These are phyloP conservation scores for Eumerus sabulonum DNA, from an alignment of 2,888 invertebrate genomes.

Conservation along the genomic window DNA sequence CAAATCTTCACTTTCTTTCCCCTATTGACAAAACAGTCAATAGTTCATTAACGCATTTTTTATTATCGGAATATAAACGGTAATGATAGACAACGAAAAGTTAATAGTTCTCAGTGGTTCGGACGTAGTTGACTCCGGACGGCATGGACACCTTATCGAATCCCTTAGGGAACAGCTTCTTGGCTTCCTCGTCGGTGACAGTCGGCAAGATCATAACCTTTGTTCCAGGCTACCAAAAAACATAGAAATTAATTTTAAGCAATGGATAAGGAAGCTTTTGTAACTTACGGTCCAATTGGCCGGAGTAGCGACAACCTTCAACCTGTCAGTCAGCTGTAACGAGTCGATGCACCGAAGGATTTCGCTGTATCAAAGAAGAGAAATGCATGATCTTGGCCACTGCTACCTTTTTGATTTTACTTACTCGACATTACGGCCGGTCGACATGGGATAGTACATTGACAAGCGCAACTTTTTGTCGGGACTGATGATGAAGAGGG, in stretches of 20 bases:
- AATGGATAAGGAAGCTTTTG: background rate
- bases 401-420: constrained; percentile 73
- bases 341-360: constrained; percentile 91
- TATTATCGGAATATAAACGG: no score
- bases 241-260: background rate
- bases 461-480: constrained; percentile 88
- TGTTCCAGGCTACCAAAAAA: constrained; percentile 81
- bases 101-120: constrained; percentile 85
- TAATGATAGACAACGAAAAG: no score
- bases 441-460: constrained; percentile 91
- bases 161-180: constrained; percentile 85
- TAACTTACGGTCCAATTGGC: constrained; percentile 89
- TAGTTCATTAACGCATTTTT: background rate
- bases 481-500: constrained; percentile 90
- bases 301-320: constrained; percentile 89
- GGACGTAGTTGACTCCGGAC: constrained; percentile 87
- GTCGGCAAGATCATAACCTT: constrained; percentile 90
- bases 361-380: constrained; percentile 81
- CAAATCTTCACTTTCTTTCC: no score
- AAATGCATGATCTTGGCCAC: no score
- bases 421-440: constrained; percentile 92
- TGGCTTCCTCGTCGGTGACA: constrained; percentile 84
- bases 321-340: constrained; percentile 86
- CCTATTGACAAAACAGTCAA: no score
- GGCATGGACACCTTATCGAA: constrained; percentile 85